Evolutionary conservation across 2,888 invertebrate genomes (phyloP), one percentile per base, ranked within the genome.

Genomic region (Caenorhabditis sp.): DNA sequence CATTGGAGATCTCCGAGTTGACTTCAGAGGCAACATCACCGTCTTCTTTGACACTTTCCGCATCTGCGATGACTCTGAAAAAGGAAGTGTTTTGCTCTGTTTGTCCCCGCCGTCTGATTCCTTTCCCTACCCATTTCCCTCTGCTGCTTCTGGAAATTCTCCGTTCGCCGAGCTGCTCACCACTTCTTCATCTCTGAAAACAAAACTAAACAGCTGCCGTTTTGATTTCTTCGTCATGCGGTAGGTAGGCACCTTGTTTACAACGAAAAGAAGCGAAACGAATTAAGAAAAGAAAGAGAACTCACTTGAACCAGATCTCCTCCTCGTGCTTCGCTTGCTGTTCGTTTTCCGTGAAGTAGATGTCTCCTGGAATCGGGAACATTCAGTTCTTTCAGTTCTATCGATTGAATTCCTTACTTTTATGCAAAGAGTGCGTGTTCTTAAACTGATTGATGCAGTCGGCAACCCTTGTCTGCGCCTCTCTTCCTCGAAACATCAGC

Each of bases 291-390:
- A 32, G 65, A 40, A 55, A 44, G 53, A 62, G 5, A 32, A 68
- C 68, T 24, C 50, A 80, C 80, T 55, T 60, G 58, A 80, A 72
- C 72, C 72, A 80, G 22, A 80, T 13, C 0, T 40, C 26, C 24
- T 62, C 62, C 51, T 80, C 80, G 35, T 55, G 62, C 13, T 56
- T 51, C 24, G 68, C 72, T 28, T 68, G 50, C 15, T 65, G 28
- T 9, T 68, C 62, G 8, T 26, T 80, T 15, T 69, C 68, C 5
- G 80, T 72, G 47, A 50, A 68, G 44, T 50, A 69, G 26, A 80
- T 58, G 44, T 80, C 80, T n/a, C 32, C 80, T 80, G 72, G 47
- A 77, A 69, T 11, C 6, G 50, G 15, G 20, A 26, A 11, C 22
- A 37, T 9, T n/a, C 2, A 11, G n/a, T 24, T 5, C 6, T 13